These are phyloP conservation scores for Tetragnatha versicolor DNA, from an alignment of 1,140 invertebrate genomes.

Conservation along the genomic window DNA sequence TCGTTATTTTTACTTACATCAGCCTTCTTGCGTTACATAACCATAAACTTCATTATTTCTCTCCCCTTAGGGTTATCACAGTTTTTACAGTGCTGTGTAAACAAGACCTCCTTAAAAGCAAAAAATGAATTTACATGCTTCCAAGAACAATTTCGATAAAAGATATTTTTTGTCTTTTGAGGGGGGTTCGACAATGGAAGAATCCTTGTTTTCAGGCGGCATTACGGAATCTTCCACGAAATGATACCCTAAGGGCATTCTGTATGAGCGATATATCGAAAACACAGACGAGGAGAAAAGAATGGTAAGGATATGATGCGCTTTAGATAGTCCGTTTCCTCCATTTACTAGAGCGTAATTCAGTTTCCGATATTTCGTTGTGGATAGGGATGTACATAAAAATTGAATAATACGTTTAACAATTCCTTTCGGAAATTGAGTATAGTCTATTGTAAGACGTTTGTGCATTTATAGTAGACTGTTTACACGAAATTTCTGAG, in stretches of 20 bases:
- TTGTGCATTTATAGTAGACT: no score
- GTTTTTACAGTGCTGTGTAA: not conserved
- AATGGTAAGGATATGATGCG: not conserved
- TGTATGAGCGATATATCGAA: not conserved
- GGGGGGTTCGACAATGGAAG: not conserved
- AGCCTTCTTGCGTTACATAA: no score
- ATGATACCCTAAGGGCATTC: constrained; percentile 4
- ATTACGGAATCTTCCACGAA: not conserved
- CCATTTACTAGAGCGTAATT: no score
- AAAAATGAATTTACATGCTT: not conserved
- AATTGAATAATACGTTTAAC: not conserved
- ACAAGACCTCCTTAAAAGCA: not conserved
- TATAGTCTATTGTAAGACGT: no score
- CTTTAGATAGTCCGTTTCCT: not conserved
- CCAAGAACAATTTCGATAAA: not conserved
- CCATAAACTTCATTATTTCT: no score
- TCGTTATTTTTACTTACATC: no score
- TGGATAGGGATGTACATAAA: not conserved
- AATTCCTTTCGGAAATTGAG: not conserved
- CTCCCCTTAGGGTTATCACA: no score
- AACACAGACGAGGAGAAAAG: not conserved
- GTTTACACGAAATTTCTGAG: no score
- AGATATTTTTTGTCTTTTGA: not conserved
- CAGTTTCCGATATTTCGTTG: constrained; percentile 19
- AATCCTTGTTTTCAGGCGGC: not conserved